Conservation (phyloP, 2,888 invertebrate genomes). For the Brachyptera risi region DNA sequence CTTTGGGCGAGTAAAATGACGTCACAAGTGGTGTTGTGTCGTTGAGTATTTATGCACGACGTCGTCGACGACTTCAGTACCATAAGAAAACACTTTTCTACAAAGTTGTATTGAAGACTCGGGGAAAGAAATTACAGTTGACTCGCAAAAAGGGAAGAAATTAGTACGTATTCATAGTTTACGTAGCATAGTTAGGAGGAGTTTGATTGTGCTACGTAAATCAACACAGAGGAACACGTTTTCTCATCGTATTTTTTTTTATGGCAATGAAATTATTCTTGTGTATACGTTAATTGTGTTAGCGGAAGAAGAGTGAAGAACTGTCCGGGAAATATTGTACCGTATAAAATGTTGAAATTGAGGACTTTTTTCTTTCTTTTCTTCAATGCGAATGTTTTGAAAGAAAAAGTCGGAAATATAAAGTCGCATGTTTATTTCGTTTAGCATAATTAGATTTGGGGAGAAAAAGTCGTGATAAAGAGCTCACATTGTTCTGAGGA, state of each 20-base stretch:
- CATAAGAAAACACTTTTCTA: slow-evolving; percentile 24
- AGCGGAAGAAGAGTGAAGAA: slow-evolving; percentile 28
- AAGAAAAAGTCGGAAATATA: background rate
- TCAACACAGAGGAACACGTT: slow-evolving; percentile 22
- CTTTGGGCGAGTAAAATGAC: too few species aligned
- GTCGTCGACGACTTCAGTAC: too few species aligned
- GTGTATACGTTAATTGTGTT: slow-evolving; percentile 29
- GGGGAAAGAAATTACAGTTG: slow-evolving; percentile 32
- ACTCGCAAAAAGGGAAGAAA: slow-evolving; percentile 30
- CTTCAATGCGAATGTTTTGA: too few species aligned
- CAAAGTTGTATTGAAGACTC: slow-evolving; percentile 31
- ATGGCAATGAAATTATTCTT: slow-evolving; percentile 31
- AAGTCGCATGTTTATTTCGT: slow-evolving; percentile 7
- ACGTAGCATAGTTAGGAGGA: slow-evolving; percentile 27
- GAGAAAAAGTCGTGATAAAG: slow-evolving; percentile 11
- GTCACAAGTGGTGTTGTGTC: too few species aligned
- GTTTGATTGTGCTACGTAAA: slow-evolving; percentile 34
- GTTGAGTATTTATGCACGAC: too few species aligned
- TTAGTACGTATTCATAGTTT: slow-evolving; percentile 31
- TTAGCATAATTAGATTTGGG: slow-evolving; percentile 17
- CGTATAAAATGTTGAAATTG: slow-evolving; percentile 9
- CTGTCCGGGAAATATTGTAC: background rate
- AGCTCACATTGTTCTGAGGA: slow-evolving; percentile 4
- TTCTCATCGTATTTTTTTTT: slow-evolving; percentile 23
- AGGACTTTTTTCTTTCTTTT: slow-evolving; percentile 6